Conservation (phyloP, 2,113 vertebrate genomes). For the Oncorhynchus masou region DNA sequence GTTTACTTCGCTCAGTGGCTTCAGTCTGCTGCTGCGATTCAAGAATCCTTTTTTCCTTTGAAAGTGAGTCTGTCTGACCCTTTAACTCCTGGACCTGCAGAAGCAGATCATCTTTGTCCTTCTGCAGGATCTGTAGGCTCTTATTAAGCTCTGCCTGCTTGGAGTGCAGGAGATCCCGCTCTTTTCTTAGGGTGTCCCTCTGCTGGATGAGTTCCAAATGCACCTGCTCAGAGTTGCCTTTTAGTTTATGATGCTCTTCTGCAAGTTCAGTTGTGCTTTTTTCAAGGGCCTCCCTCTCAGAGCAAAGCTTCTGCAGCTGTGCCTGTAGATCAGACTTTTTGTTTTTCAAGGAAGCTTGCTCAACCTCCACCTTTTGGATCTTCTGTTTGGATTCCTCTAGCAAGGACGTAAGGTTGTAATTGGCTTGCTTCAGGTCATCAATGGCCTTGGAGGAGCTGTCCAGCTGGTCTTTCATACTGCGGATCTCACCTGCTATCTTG, state of each 20-base stretch:
- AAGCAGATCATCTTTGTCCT: conserved; percentile 46
- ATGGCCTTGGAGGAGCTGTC: conserved; percentile 65
- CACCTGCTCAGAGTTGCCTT: conserved; percentile 49
- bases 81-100: conserved; percentile 59
- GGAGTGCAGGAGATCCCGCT: conserved; percentile 56
- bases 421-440: conserved; percentile 66
- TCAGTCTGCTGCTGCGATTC: conserved; percentile 67
- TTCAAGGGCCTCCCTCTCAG: conserved; percentile 67
- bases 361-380: conserved; percentile 59
- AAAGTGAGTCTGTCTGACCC: conserved; percentile 62
- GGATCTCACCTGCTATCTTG: conserved; percentile 61
- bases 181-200: conserved; percentile 64
- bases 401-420: conserved; percentile 63
- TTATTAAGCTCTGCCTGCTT: conserved; percentile 60
- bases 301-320: conserved; percentile 67
- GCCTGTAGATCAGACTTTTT: conserved; percentile 66
- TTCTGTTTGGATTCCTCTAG: conserved; percentile 72
- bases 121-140: conserved; percentile 35
- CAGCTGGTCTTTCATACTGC: conserved; percentile 71
- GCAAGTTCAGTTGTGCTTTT: conserved; percentile 67
- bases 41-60: conserved; percentile 66
- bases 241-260: conserved; percentile 70
- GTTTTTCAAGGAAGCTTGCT: conserved; percentile 57
- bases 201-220: conserved; percentile 66
- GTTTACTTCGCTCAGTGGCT: conserved; percentile 64